Percentiles rank a stretch among this genome's conserved stretches.
Conservation (phyloP, 2,797 vertebrate genomes). For the Naso thynnoides region DNA sequence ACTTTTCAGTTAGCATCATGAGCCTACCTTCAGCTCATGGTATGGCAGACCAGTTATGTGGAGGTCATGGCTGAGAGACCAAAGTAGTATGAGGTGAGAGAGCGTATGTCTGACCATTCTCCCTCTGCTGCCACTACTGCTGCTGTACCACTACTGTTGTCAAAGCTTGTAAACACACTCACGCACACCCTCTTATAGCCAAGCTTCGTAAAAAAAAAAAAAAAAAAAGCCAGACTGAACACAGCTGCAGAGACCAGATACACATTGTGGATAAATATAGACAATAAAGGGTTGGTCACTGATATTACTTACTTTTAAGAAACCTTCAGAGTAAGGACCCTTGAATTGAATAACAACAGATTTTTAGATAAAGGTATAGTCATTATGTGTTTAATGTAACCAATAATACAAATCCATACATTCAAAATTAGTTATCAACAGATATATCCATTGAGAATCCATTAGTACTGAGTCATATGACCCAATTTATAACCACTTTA, state of each 20-base stretch:
- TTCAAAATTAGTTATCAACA: not conserved
- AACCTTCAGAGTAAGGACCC: not conserved
- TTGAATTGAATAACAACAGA: not conserved
- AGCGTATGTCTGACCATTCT: conserved; percentile 72
- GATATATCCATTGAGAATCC: not conserved
- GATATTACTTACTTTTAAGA: conserved; percentile 30
- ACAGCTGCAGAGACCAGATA: conserved; percentile 80
- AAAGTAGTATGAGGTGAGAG: conserved; percentile 67
- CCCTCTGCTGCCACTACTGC: conserved; percentile 48
- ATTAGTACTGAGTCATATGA: not conserved
- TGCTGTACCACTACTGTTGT: conserved; percentile 53
- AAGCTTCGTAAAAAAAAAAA: conserved; percentile 64
- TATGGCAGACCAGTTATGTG: conserved; percentile 35
- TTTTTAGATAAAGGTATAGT: conserved; percentile 3
- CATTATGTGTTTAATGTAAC: conserved; percentile 15
- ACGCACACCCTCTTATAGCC: conserved; percentile 76
- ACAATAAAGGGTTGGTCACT: conserved; percentile 40
- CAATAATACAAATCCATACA: not conserved
- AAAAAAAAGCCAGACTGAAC: conserved; percentile 57
- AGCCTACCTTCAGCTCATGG: conserved; percentile 71
- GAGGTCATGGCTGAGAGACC: conserved; percentile 61
- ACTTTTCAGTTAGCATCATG: not conserved
- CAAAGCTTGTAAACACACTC: conserved; percentile 51
- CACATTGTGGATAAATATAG: conserved; percentile 69
- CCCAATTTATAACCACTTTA: conserved; percentile 12